Base-by-base conservation (phyloP, 2,888 invertebrate genomes). In the Pachycephus smyrnensis region DNA sequence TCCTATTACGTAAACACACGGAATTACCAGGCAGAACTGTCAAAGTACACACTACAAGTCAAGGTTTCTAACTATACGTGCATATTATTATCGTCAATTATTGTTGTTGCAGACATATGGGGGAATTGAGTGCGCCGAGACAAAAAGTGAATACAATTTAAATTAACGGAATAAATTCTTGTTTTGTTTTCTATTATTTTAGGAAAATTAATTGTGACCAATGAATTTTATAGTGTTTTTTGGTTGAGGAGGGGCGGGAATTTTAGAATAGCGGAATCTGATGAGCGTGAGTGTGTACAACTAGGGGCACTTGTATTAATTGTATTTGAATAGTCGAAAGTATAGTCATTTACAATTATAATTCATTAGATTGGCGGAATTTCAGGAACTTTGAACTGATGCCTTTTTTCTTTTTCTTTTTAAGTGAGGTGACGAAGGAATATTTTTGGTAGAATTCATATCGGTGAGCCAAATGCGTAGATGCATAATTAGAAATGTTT, bases 21-120 rank as follows among this genome's bases (percentile, higher is more conserved):
- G 73, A 30, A 76, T 55, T 55, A 55, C 55, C 55, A 55, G 23
- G 68, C 73, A 76, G 76, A 76, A 78, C 76, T 36, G 15, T 71
- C 11, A 68, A 68, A 36, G 40, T 32, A 73, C 68, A 76, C 76
- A 75, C 73, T 75, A 37, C 1, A 73, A 78, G 33, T 78, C 78
- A 78, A 78, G 78, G 78, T 75, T 75, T 73, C 71, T 75, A 33
- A 33, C 55, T 23, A 23, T 55, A 4, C 23, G 23, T 9, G 55
- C 55, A 55, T 55, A 23, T 55, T 55, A 55, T 55, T 55, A 55
- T 23, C 23, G 23, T 55, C 9, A 9, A 55, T 55, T 55, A 55
- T 55, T 55, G 2, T 2, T 23, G 15, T 55, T 55, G 55, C 9
- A 55, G 55, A 55, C 23, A 55, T 23, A 9, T 55, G 9, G 55